Conservation (phyloP, 2,113 vertebrate species). For the Callocephalon fimbriatum region DNA sequence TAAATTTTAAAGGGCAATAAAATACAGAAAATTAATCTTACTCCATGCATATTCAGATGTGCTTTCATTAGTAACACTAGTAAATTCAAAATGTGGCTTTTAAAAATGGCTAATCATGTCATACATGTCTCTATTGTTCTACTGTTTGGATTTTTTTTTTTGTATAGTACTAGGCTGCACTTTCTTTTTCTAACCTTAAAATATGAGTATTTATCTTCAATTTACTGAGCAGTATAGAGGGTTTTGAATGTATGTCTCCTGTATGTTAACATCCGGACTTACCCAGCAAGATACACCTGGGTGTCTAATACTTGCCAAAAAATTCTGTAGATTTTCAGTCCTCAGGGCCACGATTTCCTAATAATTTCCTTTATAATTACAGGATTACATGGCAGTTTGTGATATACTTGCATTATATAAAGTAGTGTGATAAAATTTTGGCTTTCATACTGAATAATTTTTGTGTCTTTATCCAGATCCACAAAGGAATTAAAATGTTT, state of each 20-base stretch:
- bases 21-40: background rate
- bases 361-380: background rate
- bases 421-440: background rate
- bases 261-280: background rate
- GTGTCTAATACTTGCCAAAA: background rate
- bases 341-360: background rate
- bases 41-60: background rate
- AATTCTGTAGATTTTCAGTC: background rate
- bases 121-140: background rate
- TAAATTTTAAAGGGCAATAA: background rate
- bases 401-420: background rate
- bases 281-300: background rate
- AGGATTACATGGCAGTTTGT: background rate
- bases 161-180: background rate
- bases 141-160: background rate
- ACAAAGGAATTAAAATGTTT: background rate
- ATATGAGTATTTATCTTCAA: background rate
- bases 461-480: background rate
- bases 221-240: background rate
- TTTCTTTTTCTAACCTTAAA: background rate
- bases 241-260: fast-evolving
- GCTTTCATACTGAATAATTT: background rate
- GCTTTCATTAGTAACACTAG: background rate
- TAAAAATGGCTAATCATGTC: background rate
- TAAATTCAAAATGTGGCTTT: background rate